phyloP scores from a whole-genome alignment of 2,113 vertebrate species.

The Misgurnus anguillicaudatus region DNA sequence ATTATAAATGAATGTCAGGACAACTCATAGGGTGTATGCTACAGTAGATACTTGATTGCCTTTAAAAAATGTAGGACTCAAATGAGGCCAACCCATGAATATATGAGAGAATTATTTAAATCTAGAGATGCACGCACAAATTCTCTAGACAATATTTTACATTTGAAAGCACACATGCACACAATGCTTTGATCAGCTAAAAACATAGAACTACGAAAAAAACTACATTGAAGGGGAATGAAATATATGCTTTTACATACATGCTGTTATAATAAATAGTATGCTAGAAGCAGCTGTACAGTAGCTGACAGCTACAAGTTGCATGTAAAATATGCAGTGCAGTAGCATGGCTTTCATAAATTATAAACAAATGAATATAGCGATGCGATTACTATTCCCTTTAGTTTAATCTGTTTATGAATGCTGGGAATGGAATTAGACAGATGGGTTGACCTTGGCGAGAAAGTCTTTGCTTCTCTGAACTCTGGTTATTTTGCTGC shows the following conservation, averaged over 20 bases:
- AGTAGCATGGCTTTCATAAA: constrained; percentile 6
- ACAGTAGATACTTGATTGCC: neutral
- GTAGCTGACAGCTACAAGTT: neutral
- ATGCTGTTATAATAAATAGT: constrained; percentile 21
- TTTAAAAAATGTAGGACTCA: neutral
- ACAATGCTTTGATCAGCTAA: neutral
- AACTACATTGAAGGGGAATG: constrained; percentile 22
- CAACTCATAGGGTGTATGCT: neutral
- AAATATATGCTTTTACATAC: constrained; percentile 50
- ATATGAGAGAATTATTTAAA: constrained; percentile 7
- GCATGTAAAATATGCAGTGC: constrained; percentile 46
- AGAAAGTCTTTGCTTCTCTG: neutral
- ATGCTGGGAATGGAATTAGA: neutral
- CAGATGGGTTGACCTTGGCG: constrained; percentile 12
- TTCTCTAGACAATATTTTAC: neutral
- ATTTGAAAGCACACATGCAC: neutral
- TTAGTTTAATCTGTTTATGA: neutral
- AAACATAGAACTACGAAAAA: neutral
- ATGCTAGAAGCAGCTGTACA: neutral
- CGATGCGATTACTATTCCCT: neutral
- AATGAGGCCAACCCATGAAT: neutral
- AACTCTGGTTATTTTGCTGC: neutral
- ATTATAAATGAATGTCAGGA: neutral
- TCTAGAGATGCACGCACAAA: neutral
- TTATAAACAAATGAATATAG: too few relatives aligned